Base-by-base conservation (phyloP, 2,113 vertebrate genomes). In the Hippocampus guttulatus region DNA sequence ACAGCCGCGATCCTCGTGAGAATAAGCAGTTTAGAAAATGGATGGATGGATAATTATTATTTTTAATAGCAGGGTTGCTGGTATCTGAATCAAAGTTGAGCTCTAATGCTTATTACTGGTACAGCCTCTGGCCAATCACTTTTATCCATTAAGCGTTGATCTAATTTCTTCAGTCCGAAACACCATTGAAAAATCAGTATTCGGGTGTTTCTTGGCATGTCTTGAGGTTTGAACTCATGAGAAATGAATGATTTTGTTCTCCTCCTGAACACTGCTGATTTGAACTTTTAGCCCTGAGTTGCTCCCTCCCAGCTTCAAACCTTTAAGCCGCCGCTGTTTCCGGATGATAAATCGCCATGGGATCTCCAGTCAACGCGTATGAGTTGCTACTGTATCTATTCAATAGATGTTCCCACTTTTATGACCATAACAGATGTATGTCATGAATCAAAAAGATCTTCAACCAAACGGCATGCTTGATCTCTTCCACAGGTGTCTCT, bases 361-460 rank as follows among this genome's bases (percentile, higher is more conserved):
- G 69, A 78, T 64, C 80, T 73, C 62, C 69, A 74, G 69, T 86
- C 75, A 77, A 67, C 65, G 85, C 83, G 67, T 85, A 81, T 83
- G 85, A 86, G 84, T 71, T 64, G 71, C 70, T 74, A 76, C 84
- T 81, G 82, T 87, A 84, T 78, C 74, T 80, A 79, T 77, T 86
- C 81, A 77, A 85, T 82, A 58, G 68, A 77, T 27, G 63, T 70
- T 79, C 47, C 74, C 66, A 73, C 72, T 85, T 67, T 80, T 84
- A 91, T 88, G 81, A 58, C 75, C 82, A 87, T 86, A 89, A 75
- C 88, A 90, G 88, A 91, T 88, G 88, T 75, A 77, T 77, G 81
- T 87, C 83, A 84, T 90, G 85, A 89, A 89, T 90, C 90, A 88
- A 68, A 88, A 68, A 77, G 81, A 78, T 81, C 83, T 66, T 55